phyloP scores from a whole-genome alignment of 2,113 vertebrate species.

The Alces alces region DNA sequence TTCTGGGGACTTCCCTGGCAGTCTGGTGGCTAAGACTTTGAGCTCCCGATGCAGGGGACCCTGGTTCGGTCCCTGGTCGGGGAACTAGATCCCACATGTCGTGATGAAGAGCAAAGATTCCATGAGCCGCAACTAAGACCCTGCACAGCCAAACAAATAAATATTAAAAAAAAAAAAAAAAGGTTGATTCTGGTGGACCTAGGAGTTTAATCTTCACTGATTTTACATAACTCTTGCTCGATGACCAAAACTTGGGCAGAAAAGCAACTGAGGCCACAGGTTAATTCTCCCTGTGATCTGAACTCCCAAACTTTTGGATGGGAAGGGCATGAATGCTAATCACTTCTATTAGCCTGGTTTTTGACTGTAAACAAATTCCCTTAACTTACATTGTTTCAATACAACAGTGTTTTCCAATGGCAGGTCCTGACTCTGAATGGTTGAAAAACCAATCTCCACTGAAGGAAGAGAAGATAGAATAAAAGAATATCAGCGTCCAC shows the following conservation, averaged over 20 bases:
- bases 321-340: not conserved
- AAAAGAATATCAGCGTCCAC: accelerated
- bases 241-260: not conserved
- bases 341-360: not conserved
- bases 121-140: no score
- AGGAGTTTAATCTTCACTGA: not conserved
- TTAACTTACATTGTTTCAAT: not conserved
- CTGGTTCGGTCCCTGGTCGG: no score
- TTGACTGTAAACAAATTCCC: not conserved
- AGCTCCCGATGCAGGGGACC: no score
- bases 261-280: not conserved
- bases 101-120: no score
- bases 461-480: not conserved
- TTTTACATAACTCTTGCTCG: not conserved
- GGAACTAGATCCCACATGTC: no score
- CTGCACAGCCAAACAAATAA: no score
- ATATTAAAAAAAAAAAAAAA: no score
- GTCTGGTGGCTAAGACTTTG: no score
- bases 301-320: not conserved
- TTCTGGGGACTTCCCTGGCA: not conserved
- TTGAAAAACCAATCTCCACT: not conserved
- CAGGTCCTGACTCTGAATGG: not conserved
- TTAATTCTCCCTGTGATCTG: not conserved
- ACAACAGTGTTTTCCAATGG: not conserved
- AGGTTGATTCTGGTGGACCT: not conserved